These are phyloP conservation scores for Quadroppia sp. DNA, from an alignment of 2,888 invertebrate genomes.

Conservation along the genomic window DNA sequence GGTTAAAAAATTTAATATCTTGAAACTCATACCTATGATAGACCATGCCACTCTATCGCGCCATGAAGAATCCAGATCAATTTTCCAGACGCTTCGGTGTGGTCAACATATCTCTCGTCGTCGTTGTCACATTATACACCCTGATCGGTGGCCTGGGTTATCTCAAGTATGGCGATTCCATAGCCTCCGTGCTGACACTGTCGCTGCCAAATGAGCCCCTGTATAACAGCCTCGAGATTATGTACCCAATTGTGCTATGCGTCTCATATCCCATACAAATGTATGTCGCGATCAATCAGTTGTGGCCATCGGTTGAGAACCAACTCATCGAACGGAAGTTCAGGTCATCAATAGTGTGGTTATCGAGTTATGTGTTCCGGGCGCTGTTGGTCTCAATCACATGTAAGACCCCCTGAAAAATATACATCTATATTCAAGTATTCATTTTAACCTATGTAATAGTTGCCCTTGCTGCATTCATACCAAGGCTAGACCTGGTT, in stretches of 20 bases:
- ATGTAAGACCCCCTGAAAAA: conserved; percentile 17
- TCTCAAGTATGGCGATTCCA: conserved; percentile 38
- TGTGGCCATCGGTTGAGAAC: conserved; percentile 37
- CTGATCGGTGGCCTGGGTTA: conserved; percentile 37
- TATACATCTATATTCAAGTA: no score
- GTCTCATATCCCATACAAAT: conserved; percentile 38
- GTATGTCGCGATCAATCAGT: conserved; percentile 37
- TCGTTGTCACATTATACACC: conserved; percentile 31
- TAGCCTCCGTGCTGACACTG: conserved; percentile 29
- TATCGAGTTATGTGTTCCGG: conserved; percentile 34
- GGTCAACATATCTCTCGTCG: conserved; percentile 31
- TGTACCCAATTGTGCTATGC: conserved; percentile 34
- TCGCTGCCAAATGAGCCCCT: conserved; percentile 39
- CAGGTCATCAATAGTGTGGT: neutral
- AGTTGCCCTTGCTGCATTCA: conserved; percentile 35
- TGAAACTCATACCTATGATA: no score
- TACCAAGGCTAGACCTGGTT: conserved; percentile 38
- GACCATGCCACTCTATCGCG: conserved; percentile 41
- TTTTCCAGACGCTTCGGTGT: conserved; percentile 37
- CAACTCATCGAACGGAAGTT: neutral
- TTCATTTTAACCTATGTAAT: no score
- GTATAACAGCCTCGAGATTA: conserved; percentile 23
- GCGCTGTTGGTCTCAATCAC: conserved; percentile 24
- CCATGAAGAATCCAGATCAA: conserved; percentile 30
- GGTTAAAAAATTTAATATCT: no score